Evolutionary conservation across 2,888 invertebrate genomes (phyloP), one percentile per base, ranked within the genome.

Genomic region (Prosapia bicincta): DNA sequence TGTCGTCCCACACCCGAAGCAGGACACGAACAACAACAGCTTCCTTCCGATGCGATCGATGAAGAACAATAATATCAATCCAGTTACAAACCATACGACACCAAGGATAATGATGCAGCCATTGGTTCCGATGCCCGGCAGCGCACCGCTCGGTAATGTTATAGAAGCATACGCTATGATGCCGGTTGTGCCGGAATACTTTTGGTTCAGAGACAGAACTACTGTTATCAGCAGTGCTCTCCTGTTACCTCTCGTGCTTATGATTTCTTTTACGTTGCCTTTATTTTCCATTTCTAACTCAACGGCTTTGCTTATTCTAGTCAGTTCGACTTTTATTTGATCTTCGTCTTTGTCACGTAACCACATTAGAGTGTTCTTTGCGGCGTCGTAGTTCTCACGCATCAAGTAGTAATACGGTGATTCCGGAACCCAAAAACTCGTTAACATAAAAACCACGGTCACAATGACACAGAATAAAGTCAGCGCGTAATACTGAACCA

Each of bases 21-120:
- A 71, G 7, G 91, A 91, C 24, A 88, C 83, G 24, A 92, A 83
- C 15, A 92, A 84, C 10, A 92, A 85, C 13, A 88, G 88, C 76
- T 90, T 88, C 78, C 92, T 87, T 26, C 92, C 92, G 26, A 89
- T 87, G 54, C 88, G 86, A 82, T 92, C 92, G 15, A 90, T 88
- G 1, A 90, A 85, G 9, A 54, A 54, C 54, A 54, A 20, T 0
- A 89, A 88, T 3, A 89, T 84, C 66, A 87, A 84, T 72, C 90
- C 88, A 2, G 89, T 89, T 1, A 89, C 83, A 2, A 89, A 85
- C 84, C 90, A 89, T 26, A 89, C 87, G 74, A 87, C 86, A 74
- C 89, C 89, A 71, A 89, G 85, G 78, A 90, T 86, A 15, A 90
- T 88, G 2, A 89, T 88, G 30, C 89, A 88, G 76, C 88, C 83